Evolutionary conservation across 2,797 vertebrate genomes (phyloP).

Genomic region (Helarctos malayanus): DNA sequence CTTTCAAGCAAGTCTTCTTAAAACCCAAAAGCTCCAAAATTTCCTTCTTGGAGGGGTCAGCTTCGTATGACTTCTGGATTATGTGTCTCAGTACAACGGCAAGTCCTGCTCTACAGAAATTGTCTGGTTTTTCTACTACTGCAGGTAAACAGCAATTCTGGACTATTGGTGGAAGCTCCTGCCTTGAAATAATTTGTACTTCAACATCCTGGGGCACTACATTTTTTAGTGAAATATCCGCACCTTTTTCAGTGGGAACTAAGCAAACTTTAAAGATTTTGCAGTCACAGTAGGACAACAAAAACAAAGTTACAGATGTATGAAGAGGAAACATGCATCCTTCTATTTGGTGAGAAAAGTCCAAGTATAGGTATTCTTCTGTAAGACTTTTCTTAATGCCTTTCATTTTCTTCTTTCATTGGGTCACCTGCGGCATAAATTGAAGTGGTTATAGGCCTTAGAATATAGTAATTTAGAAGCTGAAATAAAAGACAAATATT

Average conservation of each 20-base stretch:
- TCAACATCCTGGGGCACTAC: constrained; percentile 83
- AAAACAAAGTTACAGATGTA: constrained; percentile 94
- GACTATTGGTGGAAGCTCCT: constrained; percentile 92
- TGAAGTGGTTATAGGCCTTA: constrained; percentile 36
- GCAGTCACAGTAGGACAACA: constrained; percentile 96
- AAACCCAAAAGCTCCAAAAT: constrained; percentile 95
- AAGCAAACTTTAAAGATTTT: constrained; percentile 92
- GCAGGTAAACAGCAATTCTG: constrained; percentile 94
- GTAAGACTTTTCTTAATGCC: constrained; percentile 75
- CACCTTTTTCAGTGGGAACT: constrained; percentile 84
- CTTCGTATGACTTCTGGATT: constrained; percentile 91
- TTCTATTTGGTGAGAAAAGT: constrained; percentile 87
- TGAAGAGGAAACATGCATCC: constrained; percentile 93
- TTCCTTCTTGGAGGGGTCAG: constrained; percentile 92
- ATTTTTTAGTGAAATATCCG: constrained; percentile 71
- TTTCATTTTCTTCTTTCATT: constrained; percentile 91
- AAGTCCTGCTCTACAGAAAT: constrained; percentile 96
- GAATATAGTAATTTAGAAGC: constrained; percentile 1
- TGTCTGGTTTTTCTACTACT: constrained; percentile 90
- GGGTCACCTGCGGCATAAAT: constrained; percentile 86
- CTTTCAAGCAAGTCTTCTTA: constrained; percentile 99
- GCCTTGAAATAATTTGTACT: constrained; percentile 86
- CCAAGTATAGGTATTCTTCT: constrained; percentile 93
- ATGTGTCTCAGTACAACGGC: constrained; percentile 96
- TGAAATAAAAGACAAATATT: constrained; percentile 17